Base-by-base conservation (phyloP, 2,797 vertebrate genomes). In the Amniataba percoides region DNA sequence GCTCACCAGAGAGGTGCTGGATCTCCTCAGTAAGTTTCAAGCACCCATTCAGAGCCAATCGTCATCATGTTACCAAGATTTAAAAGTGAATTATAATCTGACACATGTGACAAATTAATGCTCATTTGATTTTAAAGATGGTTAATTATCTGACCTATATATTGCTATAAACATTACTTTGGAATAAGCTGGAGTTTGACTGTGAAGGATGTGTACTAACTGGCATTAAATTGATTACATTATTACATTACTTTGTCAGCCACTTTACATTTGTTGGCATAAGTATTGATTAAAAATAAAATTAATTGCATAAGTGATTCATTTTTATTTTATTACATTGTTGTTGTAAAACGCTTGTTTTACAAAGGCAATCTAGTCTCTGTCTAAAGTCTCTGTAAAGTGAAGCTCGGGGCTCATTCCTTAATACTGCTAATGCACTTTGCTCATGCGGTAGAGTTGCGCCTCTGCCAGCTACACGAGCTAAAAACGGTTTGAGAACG, bases 1-100 rank as follows among this genome's bases (percentile, higher is more conserved):
- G 87, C 88, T 97, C 88, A 99, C 97, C 23, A 96, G 97, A 74
- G 98, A 99, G 92, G 95, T 98, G 81, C 95, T 99, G 95, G 98
- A 99, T 90, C 95, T 99, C 0, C 95, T 98, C 89, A 93, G 98
- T 99, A 94, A 96, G 97, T 96, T 36, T 43, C n/a, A 8, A n/a
- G 3, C 13, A 56, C 2, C 7, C 34, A 45, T 8, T 49, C 19
- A 4, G 19, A 46, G n/a, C 31, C 40, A 59, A 40, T 42, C 18
- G 3, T 2, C 10, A 45, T 52, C 23, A 4, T 7, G 18, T 63
- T 34, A 3, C 1, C 31, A 36, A 23, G 12, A 48, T 15, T 15
- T 11, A 7, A 0, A 16, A 34, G 13, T 18, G 1, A 64, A 21
- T 36, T 36, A 4, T 42, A 27, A 15, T 39, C n/a, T n/a, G n/a